Conservation (phyloP, 2,797 vertebrate genomes). For the Falco berigora region DNA sequence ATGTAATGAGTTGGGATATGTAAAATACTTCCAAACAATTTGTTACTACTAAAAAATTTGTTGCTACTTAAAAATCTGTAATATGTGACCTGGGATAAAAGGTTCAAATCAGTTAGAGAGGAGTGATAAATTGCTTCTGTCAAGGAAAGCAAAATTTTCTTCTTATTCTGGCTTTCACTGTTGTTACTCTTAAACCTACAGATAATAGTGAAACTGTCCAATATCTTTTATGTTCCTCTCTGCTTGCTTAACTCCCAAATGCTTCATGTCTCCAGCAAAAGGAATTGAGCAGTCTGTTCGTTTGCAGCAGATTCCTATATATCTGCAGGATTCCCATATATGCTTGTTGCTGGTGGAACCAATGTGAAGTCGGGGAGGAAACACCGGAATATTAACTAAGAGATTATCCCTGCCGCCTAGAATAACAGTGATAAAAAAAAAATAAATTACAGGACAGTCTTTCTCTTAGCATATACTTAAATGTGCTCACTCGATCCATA, state of each 20-base stretch:
- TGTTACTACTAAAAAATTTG: not conserved
- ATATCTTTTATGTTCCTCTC: not conserved
- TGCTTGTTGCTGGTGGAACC: not conserved
- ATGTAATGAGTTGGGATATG: not conserved
- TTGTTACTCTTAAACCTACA: not conserved
- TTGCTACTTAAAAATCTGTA: not conserved
- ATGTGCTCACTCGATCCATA: accelerated
- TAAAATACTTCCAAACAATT: not conserved
- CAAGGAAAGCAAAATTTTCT: not conserved
- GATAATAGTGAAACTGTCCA: not conserved
- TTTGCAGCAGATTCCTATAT: not conserved
- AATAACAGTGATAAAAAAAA: not conserved
- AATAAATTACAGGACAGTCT: not conserved
- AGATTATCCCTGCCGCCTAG: not conserved
- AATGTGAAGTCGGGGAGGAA: not conserved
- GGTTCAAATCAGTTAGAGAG: not conserved
- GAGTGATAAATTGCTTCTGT: not conserved
- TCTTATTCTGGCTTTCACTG: not conserved
- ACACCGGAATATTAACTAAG: not conserved
- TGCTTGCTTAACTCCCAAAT: not conserved
- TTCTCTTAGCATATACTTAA: not conserved
- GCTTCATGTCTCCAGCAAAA: not conserved
- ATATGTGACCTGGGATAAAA: not conserved
- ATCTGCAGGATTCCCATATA: not conserved
- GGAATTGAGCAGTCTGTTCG: not conserved